Evolutionary conservation across 2,888 invertebrate species (phyloP), one percentile per base, ranked within the genome.

Genomic region (Clepsis dumicolana): DNA sequence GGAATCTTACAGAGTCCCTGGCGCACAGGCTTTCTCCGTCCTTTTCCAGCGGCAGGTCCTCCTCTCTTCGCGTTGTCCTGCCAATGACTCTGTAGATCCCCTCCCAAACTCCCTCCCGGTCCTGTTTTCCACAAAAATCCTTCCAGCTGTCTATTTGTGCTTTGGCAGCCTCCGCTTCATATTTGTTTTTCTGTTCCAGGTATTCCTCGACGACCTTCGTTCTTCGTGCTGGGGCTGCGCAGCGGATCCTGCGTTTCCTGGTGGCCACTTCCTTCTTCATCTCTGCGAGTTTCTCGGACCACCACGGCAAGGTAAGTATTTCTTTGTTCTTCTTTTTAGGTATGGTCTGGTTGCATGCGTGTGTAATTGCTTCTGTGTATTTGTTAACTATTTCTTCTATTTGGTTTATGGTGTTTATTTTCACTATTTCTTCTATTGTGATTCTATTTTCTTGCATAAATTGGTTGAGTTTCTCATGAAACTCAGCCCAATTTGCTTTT

Each of bases 111-210:
- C n/a, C n/a, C n/a, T n/a, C n/a, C n/a, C n/a, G n/a, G n/a, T n/a
- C n/a, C n/a, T n/a, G n/a, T n/a, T n/a, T n/a, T n/a, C n/a, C n/a
- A n/a, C n/a, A n/a, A n/a, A n/a, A n/a, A n/a, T n/a, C n/a, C n/a
- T n/a, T n/a, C n/a, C n/a, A n/a, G n/a, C n/a, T n/a, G n/a, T n/a
- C n/a, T n/a, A n/a, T n/a, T n/a, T n/a, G n/a, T n/a, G 68, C 68
- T 4, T 52, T 54, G 3, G 5, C 4, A 0, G 50, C 65, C 12
- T 10, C 50, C 5, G 2, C 0, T 16, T 70, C 60, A 16, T 71
- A 70, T 1, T 63, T 16, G 7, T 59, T 60, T 27, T 71, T 72
- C 3, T 21, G 7, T 44, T 63, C 5, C 50, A 72, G 65, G 63
- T 72, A 72, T 14, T 59, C 61, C 2, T 41, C 53, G 0, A 70